Percentiles rank a stretch among this genome's conserved stretches.
phyloP scores from a whole-genome alignment of 2,113 vertebrate genomes.

The Galeopterus variegatus region DNA sequence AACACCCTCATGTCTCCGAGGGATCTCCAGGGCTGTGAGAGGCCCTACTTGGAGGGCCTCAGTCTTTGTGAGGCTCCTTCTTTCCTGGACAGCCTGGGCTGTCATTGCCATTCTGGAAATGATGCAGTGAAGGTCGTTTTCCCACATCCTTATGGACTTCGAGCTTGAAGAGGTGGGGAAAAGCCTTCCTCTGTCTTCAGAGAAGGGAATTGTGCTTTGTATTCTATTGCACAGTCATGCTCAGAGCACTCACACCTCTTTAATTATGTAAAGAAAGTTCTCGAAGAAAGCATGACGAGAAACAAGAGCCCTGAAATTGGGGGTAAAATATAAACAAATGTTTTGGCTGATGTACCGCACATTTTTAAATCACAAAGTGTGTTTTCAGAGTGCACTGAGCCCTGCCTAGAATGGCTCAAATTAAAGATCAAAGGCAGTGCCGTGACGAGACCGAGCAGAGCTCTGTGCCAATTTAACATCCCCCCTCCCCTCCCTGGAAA shows the following conservation, averaged over 20 bases:
- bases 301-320: conserved; percentile 77
- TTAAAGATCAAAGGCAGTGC: conserved; percentile 79
- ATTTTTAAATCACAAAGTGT: conserved; percentile 75
- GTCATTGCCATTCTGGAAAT: not conserved
- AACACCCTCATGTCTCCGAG: fast-evolving
- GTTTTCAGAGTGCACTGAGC: conserved; percentile 66
- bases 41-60: not conserved
- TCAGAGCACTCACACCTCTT: conserved; percentile 55
- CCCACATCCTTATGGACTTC: not conserved
- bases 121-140: not conserved
- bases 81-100: not conserved
- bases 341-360: conserved; percentile 67
- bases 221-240: not conserved
- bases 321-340: conserved; percentile 84
- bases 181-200: not conserved
- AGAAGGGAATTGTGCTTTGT: not conserved
- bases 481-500: not conserved
- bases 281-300: conserved; percentile 73
- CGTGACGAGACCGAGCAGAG: conserved; percentile 39
- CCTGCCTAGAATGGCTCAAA: conserved; percentile 75
- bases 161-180: not conserved
- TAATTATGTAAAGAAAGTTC: conserved; percentile 70
- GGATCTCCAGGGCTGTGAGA: not conserved
- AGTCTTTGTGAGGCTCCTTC: not conserved
- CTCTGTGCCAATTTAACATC: conserved; percentile 10